Conservation (phyloP, 2,797 vertebrate genomes). For the Pelochelys cantorii region DNA sequence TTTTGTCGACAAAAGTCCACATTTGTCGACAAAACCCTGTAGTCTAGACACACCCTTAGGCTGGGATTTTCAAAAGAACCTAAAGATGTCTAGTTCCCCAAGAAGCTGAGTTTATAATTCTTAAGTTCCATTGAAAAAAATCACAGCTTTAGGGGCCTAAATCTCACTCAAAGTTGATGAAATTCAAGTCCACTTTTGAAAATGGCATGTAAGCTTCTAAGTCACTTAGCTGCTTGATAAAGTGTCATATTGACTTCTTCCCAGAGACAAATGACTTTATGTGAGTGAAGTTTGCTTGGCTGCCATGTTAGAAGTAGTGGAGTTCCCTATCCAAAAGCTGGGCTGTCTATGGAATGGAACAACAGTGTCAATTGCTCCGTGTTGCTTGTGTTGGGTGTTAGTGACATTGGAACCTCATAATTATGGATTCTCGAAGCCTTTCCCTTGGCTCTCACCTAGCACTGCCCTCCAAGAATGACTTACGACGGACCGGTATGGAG, state of each 20-base stretch:
- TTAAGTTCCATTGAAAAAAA: background rate
- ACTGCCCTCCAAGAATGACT: background rate
- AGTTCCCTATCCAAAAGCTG: background rate
- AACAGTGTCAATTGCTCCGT: background rate
- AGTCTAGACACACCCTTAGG: background rate
- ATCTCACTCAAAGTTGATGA: background rate
- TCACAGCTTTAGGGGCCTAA: background rate
- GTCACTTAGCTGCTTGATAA: background rate
- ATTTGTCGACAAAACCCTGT: too few species aligned
- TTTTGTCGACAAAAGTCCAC: too few species aligned
- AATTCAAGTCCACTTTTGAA: background rate
- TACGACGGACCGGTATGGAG: background rate
- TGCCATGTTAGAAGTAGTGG: background rate
- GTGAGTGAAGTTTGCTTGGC: background rate
- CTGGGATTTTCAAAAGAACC: background rate
- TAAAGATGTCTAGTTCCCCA: background rate
- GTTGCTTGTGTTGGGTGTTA: background rate
- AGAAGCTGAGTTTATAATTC: background rate
- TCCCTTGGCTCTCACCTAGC: background rate
- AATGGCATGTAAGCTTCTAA: background rate
- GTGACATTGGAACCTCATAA: background rate
- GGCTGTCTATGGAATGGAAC: background rate
- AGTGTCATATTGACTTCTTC: background rate
- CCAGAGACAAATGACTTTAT: background rate
- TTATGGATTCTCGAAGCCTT: background rate